These are phyloP conservation scores for Philotrypesis tridentata DNA, from an alignment of 1,140 invertebrate species.

Conservation along the genomic window DNA sequence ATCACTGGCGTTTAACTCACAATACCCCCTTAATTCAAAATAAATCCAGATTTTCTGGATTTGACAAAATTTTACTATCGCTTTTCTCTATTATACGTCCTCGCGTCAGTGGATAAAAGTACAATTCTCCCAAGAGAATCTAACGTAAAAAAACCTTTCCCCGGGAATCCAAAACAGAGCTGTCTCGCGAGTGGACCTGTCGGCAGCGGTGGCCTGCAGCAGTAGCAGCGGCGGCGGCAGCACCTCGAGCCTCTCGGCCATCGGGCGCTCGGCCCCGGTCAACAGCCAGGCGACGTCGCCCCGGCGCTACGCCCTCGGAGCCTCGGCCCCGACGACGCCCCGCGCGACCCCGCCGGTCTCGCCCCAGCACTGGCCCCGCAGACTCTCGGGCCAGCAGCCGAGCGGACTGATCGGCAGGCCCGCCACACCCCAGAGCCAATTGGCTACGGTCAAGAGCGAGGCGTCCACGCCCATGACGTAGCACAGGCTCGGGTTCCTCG, in stretches of 20 bases:
- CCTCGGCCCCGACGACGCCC: constrained; percentile 76
- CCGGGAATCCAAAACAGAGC: constrained; percentile 69
- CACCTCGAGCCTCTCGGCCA: constrained; percentile 58
- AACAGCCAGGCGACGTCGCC: constrained; percentile 69
- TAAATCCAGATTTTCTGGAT: too few relatives aligned
- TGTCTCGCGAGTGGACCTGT: constrained; percentile 80
- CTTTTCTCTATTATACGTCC: too few relatives aligned
- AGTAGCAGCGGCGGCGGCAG: constrained; percentile 69
- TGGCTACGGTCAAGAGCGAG: constrained; percentile 34
- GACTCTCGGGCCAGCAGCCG: constrained; percentile 56
- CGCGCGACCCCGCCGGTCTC: constrained; percentile 75
- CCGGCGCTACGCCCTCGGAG: constrained; percentile 65
- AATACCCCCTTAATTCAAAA: too few relatives aligned
- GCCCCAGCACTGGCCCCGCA: constrained; percentile 72
- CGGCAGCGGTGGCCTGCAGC: constrained; percentile 72
- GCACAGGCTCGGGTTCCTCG: constrained; percentile 37
- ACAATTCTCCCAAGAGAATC: too few relatives aligned
- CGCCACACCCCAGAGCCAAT: constrained; percentile 16
- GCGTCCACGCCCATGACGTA: constrained; percentile 47
- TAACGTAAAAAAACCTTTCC: not conserved
- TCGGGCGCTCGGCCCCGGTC: constrained; percentile 55
- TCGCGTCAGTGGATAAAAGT: too few relatives aligned
- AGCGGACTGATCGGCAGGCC: constrained; percentile 51
- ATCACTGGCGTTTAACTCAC: too few relatives aligned
- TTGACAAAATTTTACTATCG: too few relatives aligned